Evolutionary conservation across 2,797 vertebrate genomes (phyloP).

Genomic region (Mareca strepera): DNA sequence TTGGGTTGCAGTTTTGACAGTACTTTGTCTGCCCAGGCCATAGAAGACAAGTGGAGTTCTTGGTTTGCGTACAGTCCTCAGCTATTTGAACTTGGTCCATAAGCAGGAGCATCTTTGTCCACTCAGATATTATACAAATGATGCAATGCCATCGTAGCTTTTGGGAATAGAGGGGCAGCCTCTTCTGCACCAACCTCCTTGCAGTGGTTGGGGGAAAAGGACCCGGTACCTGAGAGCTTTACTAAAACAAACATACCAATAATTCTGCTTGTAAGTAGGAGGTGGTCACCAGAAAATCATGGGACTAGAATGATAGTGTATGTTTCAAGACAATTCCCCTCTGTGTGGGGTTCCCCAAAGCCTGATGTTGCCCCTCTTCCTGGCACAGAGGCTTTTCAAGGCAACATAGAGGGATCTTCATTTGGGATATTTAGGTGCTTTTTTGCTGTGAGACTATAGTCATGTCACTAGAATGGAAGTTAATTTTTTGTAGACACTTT

Average conservation of each 20-base stretch:
- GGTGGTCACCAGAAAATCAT: background rate
- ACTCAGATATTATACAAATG: background rate
- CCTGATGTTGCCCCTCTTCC: background rate
- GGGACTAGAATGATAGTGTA: background rate
- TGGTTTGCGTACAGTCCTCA: background rate
- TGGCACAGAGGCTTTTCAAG: background rate
- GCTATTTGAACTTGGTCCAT: background rate
- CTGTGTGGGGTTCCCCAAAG: background rate
- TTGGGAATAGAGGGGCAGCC: background rate
- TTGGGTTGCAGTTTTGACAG: background rate
- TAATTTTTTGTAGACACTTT: background rate
- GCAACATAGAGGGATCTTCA: background rate
- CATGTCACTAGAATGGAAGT: background rate
- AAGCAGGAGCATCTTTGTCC: background rate
- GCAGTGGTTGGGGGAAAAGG: background rate
- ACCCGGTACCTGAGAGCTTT: background rate
- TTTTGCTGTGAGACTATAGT: background rate
- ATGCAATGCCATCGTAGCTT: background rate
- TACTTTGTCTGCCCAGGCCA: background rate
- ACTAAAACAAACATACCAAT: background rate
- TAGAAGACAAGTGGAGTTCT: background rate
- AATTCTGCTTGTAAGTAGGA: background rate
- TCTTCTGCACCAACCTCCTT: background rate
- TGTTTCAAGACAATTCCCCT: background rate
- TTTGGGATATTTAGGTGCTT: background rate